These are phyloP conservation scores for Neogale vison DNA, from an alignment of 2,113 vertebrate genomes.

Conservation along the genomic window DNA sequence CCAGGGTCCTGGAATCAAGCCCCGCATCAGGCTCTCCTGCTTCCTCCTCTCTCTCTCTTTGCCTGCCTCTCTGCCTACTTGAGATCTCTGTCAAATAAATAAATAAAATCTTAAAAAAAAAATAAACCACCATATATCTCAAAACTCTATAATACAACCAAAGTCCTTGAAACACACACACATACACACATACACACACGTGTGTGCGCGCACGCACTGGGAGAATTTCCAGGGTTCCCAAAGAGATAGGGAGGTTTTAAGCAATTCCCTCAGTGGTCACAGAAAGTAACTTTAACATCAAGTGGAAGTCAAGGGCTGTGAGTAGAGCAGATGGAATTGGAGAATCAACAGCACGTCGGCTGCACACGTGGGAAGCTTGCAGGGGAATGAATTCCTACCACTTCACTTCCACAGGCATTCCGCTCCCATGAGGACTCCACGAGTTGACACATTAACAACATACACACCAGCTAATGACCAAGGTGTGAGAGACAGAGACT, in stretches of 20 bases:
- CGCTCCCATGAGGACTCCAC: neutral
- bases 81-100: too few relatives aligned
- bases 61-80: too few relatives aligned
- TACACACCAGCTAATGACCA: neutral
- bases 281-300: neutral
- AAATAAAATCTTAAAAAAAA: too few relatives aligned
- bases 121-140: neutral
- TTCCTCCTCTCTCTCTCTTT: too few relatives aligned
- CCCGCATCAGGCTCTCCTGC: too few relatives aligned
- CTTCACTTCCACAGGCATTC: neutral
- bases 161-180: neutral
- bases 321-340: neutral
- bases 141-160: neutral
- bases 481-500: neutral
- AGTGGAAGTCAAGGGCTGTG: neutral
- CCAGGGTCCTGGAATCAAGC: too few relatives aligned
- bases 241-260: neutral
- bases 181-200: neutral
- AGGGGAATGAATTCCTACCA: neutral
- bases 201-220: accelerated
- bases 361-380: neutral
- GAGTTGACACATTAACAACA: neutral
- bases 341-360: neutral
- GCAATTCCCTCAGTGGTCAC: neutral
- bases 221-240: neutral